Base-by-base conservation (phyloP, 35 echinoderm and acorn worm species). In the Ophiothrix spiculata region DNA sequence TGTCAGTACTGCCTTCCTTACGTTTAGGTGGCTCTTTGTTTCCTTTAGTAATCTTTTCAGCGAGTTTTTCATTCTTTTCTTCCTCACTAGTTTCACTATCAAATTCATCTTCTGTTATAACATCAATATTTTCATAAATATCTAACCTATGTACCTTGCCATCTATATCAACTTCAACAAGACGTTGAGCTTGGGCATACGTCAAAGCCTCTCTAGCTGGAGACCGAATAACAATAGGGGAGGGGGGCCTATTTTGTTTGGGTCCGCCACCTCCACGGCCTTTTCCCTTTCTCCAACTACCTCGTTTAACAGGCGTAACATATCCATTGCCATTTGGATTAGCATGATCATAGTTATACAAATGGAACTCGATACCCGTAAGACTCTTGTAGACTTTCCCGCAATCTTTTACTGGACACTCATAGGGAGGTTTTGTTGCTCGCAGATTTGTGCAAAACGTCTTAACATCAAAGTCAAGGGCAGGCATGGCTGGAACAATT, bases 161-260 rank as follows among this genome's bases (percentile, higher is more conserved):
- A 83, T 99, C 89, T 54, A 99, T 93, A 60, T 99, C 96, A 12
- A 99, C 96, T 77, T 99, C 96, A 4, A 99, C 96, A 10, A 99
- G 92, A 79, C 96, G 80, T 46, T 99, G 96, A 0, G 96, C 96
- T 83, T 99, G 96, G 75, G 96, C 96, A 89, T 99, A 98, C 21
- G 95, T 98, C 46, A 98, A 63, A 21, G 85, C 95, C 76, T 98
- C 95, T 35, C 95, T 74, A 0, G 92, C 87, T 19, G 95, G 95
- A 13, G 95, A 98, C n/a, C 92, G 80, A 23, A 98, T 84, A 32
- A 93, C 39, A 1, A 83, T 46, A 23, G 95, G 95, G 35, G 95
- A 98, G 10, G 92, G 88, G 34, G 91, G 74, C 32, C 81, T 80
- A 37, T 80, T 91, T 35, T 80, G 89, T 74, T 92, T 80, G 2